Conservation (phyloP, 1,140 invertebrate genomes). For the Sinonovacula constricta region DNA sequence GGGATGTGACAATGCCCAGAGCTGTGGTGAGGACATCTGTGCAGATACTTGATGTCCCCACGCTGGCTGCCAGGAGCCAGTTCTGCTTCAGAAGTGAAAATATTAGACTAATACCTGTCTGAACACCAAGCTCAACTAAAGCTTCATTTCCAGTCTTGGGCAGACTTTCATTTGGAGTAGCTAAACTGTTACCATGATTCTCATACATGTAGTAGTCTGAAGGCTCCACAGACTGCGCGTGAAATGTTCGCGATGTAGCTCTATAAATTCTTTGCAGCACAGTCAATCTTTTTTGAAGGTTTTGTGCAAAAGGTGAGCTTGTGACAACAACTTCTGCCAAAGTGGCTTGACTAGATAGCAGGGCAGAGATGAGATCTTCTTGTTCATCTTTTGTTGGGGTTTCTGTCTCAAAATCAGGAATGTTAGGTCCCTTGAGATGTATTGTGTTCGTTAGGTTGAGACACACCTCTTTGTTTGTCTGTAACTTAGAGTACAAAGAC, state of each 20-base stretch:
- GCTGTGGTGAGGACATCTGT: slow-evolving; percentile 83
- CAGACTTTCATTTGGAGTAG: slow-evolving; percentile 25
- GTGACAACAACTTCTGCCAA: slow-evolving; percentile 81
- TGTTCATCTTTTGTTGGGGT: slow-evolving; percentile 79
- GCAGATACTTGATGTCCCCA: slow-evolving; percentile 78
- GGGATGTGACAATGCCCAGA: slow-evolving; percentile 80
- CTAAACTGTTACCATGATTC: background rate
- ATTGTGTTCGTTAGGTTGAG: slow-evolving; percentile 76
- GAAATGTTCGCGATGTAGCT: slow-evolving; percentile 82
- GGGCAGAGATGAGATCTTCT: slow-evolving; percentile 80
- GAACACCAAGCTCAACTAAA: slow-evolving; percentile 84
- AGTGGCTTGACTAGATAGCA: slow-evolving; percentile 81
- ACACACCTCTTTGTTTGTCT: slow-evolving; percentile 81
- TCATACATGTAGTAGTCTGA: slow-evolving; percentile 7
- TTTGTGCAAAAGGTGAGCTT: slow-evolving; percentile 81
- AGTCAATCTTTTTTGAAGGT: slow-evolving; percentile 81
- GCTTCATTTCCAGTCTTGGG: slow-evolving; percentile 80
- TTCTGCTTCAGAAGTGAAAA: slow-evolving; percentile 83
- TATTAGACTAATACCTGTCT: slow-evolving; percentile 83
- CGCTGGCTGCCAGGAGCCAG: slow-evolving; percentile 78
- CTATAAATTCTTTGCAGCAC: slow-evolving; percentile 83
- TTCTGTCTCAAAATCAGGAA: slow-evolving; percentile 80
- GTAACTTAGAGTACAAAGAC: slow-evolving; percentile 81
- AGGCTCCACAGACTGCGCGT: slow-evolving; percentile 66
- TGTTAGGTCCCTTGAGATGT: slow-evolving; percentile 77